phyloP scores from a whole-genome alignment of 1,140 invertebrate genomes.

The Drosophila teissieri region DNA sequence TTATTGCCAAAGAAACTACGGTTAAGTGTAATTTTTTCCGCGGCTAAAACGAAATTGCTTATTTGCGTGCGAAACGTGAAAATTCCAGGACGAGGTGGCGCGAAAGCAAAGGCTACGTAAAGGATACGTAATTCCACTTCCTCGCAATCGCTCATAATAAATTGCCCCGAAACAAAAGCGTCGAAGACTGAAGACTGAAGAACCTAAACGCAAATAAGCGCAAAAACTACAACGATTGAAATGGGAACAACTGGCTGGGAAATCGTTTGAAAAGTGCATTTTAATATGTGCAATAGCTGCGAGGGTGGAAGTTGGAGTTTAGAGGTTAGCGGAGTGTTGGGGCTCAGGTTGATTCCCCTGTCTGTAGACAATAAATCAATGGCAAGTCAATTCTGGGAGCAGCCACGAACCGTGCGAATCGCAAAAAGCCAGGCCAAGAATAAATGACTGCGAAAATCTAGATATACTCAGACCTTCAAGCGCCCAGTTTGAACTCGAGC shows the following conservation, averaged over 20 bases:
- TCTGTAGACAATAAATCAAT: slow-evolving; percentile 62
- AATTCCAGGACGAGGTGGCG: slow-evolving; percentile 2
- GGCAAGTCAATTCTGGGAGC: slow-evolving; percentile 60
- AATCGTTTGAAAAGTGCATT: slow-evolving; percentile 71
- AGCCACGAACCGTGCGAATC: slow-evolving; percentile 28
- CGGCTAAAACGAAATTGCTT: slow-evolving; percentile 67
- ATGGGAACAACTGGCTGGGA: slow-evolving; percentile 10
- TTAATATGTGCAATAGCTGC: slow-evolving; percentile 43
- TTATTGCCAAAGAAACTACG: slow-evolving; percentile 50
- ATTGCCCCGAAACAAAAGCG: slow-evolving; percentile 49
- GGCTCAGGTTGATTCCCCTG: background rate
- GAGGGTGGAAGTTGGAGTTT: too few species aligned
- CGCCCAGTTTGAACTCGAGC: background rate
- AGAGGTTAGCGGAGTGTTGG: background rate
- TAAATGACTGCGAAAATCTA: slow-evolving; percentile 67
- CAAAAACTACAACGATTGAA: slow-evolving; percentile 47
- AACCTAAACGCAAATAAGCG: slow-evolving; percentile 21
- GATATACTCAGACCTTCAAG: slow-evolving; percentile 41
- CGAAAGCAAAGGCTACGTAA: background rate
- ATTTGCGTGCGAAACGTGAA: slow-evolving; percentile 62
- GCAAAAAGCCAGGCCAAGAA: slow-evolving; percentile 38
- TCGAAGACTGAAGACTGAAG: slow-evolving; percentile 13
- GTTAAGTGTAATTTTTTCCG: slow-evolving; percentile 40
- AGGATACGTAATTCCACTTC: slow-evolving; percentile 46
- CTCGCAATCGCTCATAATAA: slow-evolving; percentile 67